Conservation (phyloP, 2,113 vertebrate genomes). For the Chrysochloris asiatica region DNA sequence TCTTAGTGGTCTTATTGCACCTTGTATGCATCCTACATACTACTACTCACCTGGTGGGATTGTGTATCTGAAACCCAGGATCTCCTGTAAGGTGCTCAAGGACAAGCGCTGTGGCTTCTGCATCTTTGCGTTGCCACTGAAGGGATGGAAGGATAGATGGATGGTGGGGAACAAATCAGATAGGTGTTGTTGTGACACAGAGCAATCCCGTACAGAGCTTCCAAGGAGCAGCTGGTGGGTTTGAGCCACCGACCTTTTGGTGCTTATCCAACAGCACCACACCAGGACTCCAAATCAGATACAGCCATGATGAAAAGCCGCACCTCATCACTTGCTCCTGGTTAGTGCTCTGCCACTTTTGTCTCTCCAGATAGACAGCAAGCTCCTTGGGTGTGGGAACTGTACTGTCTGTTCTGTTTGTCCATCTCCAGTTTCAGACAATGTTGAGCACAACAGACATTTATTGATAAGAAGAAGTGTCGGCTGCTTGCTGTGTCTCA, state of each 20-base stretch:
- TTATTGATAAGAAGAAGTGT: background rate
- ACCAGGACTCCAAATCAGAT: too few species aligned
- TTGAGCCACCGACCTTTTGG: too few species aligned
- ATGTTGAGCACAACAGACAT: too few species aligned
- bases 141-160: fast-evolving
- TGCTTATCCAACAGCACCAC: too few species aligned
- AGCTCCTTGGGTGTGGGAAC: background rate
- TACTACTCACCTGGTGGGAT: too few species aligned
- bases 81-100: background rate
- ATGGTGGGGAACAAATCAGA: background rate
- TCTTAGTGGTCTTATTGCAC: background rate
- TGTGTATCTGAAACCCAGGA: background rate
- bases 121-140: fast-evolving
- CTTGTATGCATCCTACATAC: background rate
- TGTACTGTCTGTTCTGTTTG: background rate
- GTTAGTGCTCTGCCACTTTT: background rate
- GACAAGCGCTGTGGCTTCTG: background rate
- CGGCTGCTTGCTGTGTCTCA: background rate
- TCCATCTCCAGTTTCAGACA: background rate
- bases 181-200: too few species aligned
- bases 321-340: background rate
- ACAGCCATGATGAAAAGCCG: background rate
- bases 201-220: too few species aligned
- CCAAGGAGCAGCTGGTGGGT: too few species aligned
- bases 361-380: background rate